phyloP scores from a whole-genome alignment of 2,888 invertebrate species.

The Agrotis puta region DNA sequence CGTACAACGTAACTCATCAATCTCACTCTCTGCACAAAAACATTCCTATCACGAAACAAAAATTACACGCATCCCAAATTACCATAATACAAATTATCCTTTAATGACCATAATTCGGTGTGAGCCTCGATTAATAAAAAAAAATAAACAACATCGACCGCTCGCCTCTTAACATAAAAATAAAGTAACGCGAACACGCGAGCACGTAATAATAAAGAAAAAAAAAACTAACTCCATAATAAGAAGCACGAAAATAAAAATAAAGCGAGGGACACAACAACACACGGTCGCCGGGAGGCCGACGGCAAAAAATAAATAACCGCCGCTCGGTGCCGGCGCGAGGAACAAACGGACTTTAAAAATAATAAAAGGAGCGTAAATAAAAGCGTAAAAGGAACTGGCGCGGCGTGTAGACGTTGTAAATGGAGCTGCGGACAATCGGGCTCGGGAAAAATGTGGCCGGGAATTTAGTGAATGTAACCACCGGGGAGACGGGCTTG shows the following conservation, averaged over 20 bases:
- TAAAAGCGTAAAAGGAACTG: slow-evolving; percentile 91
- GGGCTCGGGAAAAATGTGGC: slow-evolving; percentile 88
- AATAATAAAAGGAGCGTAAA: slow-evolving; percentile 91
- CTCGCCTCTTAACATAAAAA: slow-evolving; percentile 90
- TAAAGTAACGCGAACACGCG: slow-evolving; percentile 89
- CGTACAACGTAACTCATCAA: slow-evolving; percentile 76
- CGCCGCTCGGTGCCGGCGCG: slow-evolving; percentile 88
- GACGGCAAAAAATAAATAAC: slow-evolving; percentile 90
- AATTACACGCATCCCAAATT: slow-evolving; percentile 90
- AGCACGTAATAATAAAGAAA: slow-evolving; percentile 89
- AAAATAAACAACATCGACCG: slow-evolving; percentile 79
- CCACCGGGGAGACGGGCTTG: slow-evolving; percentile 83
- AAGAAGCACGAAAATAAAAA: slow-evolving; percentile 91
- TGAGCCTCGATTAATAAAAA: slow-evolving; percentile 88
- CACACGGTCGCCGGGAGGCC: slow-evolving; percentile 91
- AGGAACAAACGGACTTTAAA: slow-evolving; percentile 91
- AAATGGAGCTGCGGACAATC: slow-evolving; percentile 90
- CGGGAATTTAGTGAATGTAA: slow-evolving; percentile 89
- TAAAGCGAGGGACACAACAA: slow-evolving; percentile 90
- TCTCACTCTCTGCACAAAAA: slow-evolving; percentile 82
- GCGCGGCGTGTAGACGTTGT: slow-evolving; percentile 90
- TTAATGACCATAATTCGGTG: slow-evolving; percentile 91
- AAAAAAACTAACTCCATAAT: slow-evolving; percentile 88
- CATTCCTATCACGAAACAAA: slow-evolving; percentile 89
- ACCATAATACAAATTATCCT: slow-evolving; percentile 91